Percentiles rank a stretch among this genome's conserved stretches.
Conservation (phyloP, 2,888 invertebrate genomes). For the Muscina levida region DNA sequence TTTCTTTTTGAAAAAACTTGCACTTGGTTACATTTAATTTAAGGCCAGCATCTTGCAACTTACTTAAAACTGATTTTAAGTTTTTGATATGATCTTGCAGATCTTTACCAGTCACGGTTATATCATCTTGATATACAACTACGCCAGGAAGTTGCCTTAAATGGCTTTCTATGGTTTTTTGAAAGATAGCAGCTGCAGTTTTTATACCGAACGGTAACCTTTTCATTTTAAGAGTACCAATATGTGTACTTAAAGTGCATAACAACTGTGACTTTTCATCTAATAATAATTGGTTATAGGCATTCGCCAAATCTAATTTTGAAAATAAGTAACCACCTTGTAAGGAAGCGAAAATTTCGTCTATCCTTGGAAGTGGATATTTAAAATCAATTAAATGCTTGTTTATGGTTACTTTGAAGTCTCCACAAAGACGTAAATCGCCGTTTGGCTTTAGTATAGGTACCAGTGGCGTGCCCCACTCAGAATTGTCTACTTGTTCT, state of each 20-base stretch:
- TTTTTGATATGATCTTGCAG: conserved; percentile 49
- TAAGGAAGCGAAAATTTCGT: conserved; percentile 22
- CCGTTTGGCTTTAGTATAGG: too few relatives aligned
- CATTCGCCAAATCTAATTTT: conserved; percentile 11
- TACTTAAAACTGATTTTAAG: conserved; percentile 42
- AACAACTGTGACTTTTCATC: conserved; percentile 39
- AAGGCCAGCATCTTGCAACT: conserved; percentile 28
- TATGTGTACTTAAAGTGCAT: conserved; percentile 47
- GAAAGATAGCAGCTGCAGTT: too few relatives aligned
- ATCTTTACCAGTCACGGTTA: too few relatives aligned
- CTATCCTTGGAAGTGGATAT: conserved; percentile 1
- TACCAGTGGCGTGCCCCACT: too few relatives aligned
- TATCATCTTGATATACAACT: conserved; percentile 51
- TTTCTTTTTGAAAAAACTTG: conserved; percentile 50
- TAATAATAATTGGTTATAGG: not conserved
- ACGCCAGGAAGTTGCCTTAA: conserved; percentile 43
- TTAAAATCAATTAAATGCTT: too few relatives aligned
- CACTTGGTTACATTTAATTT: conserved; percentile 35
- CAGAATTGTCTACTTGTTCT: conserved; percentile 40
- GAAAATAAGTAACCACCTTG: conserved; percentile 18
- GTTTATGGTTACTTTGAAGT: too few relatives aligned
- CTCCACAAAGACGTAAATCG: too few relatives aligned
- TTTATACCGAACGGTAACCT: too few relatives aligned
- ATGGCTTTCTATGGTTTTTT: too few relatives aligned
- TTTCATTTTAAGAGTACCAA: conserved; percentile 48